phyloP scores from a whole-genome alignment of 2,113 vertebrate species.

The Bubo bubo region DNA sequence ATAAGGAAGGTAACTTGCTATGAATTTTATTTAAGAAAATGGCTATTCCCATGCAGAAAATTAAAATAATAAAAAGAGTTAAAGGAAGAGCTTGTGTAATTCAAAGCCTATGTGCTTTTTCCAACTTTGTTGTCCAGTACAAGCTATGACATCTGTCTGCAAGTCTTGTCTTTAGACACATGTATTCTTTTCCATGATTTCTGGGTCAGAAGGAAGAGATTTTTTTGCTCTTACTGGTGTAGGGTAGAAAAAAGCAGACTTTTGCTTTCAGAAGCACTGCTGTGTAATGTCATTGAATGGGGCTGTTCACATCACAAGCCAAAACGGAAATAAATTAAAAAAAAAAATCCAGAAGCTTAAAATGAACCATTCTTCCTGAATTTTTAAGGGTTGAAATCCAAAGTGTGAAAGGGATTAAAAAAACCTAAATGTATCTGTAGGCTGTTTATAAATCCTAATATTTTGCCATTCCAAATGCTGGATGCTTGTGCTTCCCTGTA shows the following conservation, averaged over 20 bases:
- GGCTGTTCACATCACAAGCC: not conserved
- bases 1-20: not conserved
- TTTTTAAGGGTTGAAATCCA: not conserved
- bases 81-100: not conserved
- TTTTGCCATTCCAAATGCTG: not conserved
- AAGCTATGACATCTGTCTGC: not conserved
- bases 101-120: not conserved
- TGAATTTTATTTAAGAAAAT: not conserved
- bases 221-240: not conserved
- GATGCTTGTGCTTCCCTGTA: not conserved
- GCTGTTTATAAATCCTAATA: not conserved
- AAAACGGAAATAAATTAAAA: not conserved
- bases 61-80: not conserved
- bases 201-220: not conserved
- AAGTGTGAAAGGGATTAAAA: not conserved
- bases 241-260: not conserved
- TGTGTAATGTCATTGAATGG: not conserved
- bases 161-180: not conserved
- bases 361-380: not conserved
- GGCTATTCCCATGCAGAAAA: not conserved
- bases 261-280: not conserved
- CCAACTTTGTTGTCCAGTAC: not conserved
- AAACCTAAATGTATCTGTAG: not conserved
- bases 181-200: not conserved
- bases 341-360: not conserved